phyloP scores from a whole-genome alignment of 2,888 invertebrate genomes.

The Psylliodes chrysocephalus region DNA sequence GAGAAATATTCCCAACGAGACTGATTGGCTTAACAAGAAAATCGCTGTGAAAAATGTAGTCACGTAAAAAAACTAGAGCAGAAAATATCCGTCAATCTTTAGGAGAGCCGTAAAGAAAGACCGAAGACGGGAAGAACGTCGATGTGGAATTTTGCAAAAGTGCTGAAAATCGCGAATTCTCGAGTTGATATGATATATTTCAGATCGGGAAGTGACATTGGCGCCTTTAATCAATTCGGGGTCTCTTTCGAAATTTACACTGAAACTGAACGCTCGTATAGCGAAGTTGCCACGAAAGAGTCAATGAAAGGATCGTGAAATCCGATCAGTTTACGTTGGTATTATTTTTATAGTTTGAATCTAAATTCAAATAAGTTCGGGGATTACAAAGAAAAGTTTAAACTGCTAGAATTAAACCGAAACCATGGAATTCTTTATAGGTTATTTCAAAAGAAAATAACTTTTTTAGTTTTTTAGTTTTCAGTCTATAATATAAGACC shows the following conservation, averaged over 20 bases:
- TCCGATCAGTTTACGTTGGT: neutral
- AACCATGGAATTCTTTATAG: too few species aligned
- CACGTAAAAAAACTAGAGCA: neutral
- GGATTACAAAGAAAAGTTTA: too few species aligned
- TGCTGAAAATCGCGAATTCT: slow-evolving; percentile 9
- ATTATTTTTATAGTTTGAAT: neutral
- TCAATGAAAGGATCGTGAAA: slow-evolving; percentile 1
- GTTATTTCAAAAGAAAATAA: too few species aligned
- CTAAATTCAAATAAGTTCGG: neutral
- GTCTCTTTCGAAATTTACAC: neutral
- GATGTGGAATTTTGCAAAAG: slow-evolving; percentile 2
- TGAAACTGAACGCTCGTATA: neutral
- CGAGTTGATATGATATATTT: slow-evolving; percentile 13
- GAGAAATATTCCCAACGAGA: neutral
- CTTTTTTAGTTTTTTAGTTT: too few species aligned
- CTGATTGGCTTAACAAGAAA: neutral
- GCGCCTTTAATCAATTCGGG: slow-evolving; percentile 21
- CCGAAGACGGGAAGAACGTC: neutral
- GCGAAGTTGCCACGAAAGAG: neutral
- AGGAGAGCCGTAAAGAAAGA: neutral
- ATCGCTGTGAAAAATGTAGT: neutral
- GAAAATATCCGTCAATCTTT: neutral
- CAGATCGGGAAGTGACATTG: slow-evolving; percentile 7
- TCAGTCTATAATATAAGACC: too few species aligned
- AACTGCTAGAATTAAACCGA: too few species aligned